A percentile compares a stretch with the other conserved stretches of the same genome.
Conservation (phyloP, 2,797 vertebrate genomes). For the Oreochromis mossambicus region DNA sequence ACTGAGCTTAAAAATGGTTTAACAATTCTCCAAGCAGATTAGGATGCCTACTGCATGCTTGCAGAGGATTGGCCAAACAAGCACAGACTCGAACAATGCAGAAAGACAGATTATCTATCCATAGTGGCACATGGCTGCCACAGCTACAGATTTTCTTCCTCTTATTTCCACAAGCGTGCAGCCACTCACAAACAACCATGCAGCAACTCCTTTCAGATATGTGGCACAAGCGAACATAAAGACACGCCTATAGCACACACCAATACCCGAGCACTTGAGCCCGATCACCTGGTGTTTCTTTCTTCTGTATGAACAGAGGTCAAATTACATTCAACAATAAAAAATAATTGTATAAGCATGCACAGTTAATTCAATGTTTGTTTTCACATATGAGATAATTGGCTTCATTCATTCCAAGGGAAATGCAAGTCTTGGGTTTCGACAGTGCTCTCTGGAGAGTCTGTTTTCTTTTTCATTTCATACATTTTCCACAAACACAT, state of each 20-base stretch:
- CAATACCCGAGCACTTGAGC: conserved; percentile 31
- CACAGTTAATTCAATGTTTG: neutral
- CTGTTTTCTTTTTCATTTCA: neutral
- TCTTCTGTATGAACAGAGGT: conserved; percentile 45
- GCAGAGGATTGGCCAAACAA: conserved; percentile 64
- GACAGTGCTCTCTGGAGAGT: neutral
- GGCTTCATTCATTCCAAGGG: neutral
- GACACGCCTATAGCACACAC: neutral
- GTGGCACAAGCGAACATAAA: neutral
- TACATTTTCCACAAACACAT: neutral
- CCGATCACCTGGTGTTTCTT: conserved; percentile 43
- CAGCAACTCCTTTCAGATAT: neutral
- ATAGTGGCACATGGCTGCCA: conserved; percentile 33
- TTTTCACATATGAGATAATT: neutral
- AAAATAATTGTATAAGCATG: neutral
- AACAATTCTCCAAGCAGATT: conserved; percentile 71
- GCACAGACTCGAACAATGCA: conserved; percentile 39
- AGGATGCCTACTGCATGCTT: conserved; percentile 68
- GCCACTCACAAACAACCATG: neutral
- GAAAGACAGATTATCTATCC: conserved; percentile 57
- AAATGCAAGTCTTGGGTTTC: neutral
- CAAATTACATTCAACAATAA: conserved; percentile 22
- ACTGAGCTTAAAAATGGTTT: conserved; percentile 45
- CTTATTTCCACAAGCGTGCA: neutral
- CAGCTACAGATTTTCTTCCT: conserved; percentile 3